Percentiles rank a stretch among this genome's conserved stretches.
phyloP scores from a whole-genome alignment of 1,140 invertebrate genomes.

The Drosophila orosa region DNA sequence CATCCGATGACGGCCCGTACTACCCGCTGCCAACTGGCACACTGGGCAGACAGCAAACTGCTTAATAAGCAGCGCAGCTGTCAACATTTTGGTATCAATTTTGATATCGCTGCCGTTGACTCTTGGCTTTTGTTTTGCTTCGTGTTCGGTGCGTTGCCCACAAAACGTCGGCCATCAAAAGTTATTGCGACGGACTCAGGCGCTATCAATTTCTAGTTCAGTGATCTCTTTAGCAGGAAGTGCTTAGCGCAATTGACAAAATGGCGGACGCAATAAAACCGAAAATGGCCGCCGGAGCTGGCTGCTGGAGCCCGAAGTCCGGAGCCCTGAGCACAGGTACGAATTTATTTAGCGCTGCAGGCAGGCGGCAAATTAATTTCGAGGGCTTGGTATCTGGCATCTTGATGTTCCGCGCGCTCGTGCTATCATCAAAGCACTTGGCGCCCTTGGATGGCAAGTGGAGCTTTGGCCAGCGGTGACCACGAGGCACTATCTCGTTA shows the following conservation, averaged over 20 bases:
- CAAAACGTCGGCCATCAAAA: conserved; percentile 65
- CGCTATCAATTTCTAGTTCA: conserved; percentile 78
- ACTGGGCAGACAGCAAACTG: conserved; percentile 50
- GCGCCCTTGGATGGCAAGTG: conserved; percentile 56
- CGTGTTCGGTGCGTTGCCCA: conserved; percentile 14
- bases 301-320: conserved; percentile 7
- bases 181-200: conserved; percentile 52
- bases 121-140: conserved; percentile 16
- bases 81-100: conserved; percentile 59
- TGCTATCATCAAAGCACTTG: conserved; percentile 65
- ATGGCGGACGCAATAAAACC: conserved; percentile 63
- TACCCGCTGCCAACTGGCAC: background rate
- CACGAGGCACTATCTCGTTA: conserved; percentile 38
- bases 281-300: conserved; percentile 46
- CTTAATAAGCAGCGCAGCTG: conserved; percentile 78
- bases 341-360: conserved; percentile 68
- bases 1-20: background rate
- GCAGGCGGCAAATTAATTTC: conserved; percentile 72
- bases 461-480: conserved; percentile 11
- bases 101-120: conserved; percentile 21
- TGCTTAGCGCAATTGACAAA: conserved; percentile 56
- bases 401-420: conserved; percentile 53
- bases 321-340: conserved; percentile 40
- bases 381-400: conserved; percentile 40
- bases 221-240: conserved; percentile 67